A percentile compares a stretch with the other conserved stretches of the same genome.
Evolutionary conservation across 92 coral and sea anemone genomes (phyloP).

Genomic region (Plumapathes pennacea): DNA sequence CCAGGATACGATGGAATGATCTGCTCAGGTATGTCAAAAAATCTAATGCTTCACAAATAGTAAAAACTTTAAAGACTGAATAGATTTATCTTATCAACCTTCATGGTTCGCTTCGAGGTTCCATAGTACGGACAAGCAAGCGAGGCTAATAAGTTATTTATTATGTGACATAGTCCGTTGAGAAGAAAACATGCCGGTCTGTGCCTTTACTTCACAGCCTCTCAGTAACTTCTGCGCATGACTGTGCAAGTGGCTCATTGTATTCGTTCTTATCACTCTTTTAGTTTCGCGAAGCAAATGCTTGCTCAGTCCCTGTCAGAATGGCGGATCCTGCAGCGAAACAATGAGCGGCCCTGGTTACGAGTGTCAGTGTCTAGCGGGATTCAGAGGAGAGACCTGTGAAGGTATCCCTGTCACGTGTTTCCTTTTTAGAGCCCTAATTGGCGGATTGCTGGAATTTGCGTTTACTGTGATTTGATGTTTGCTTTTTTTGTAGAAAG

Average conservation of each 20-base stretch:
- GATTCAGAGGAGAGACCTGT: slow-evolving; percentile 80
- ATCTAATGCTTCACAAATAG: no score
- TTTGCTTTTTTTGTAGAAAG: slow-evolving; percentile 24
- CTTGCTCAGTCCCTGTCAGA: slow-evolving; percentile 75
- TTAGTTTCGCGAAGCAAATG: slow-evolving; percentile 77
- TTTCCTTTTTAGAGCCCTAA: not conserved
- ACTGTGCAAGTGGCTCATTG: no score
- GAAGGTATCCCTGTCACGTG: slow-evolving; percentile 48
- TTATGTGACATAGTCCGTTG: no score
- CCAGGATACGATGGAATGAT: slow-evolving; percentile 45
- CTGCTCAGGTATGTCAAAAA: slow-evolving; percentile 72
- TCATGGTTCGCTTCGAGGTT: no score
- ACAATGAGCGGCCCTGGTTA: slow-evolving; percentile 79
- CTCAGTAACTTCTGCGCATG: no score
- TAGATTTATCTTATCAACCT: no score
- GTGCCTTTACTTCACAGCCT: no score
- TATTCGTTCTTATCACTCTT: not conserved
- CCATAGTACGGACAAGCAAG: no score
- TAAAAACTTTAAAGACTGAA: no score
- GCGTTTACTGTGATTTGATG: not conserved
- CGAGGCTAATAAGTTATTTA: no score
- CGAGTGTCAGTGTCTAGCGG: slow-evolving; percentile 78
- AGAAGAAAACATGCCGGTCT: no score
- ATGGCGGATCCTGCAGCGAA: slow-evolving; percentile 90
- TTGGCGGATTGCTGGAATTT: not conserved